phyloP scores from a whole-genome alignment of 2,113 vertebrate genomes.

The Proteles cristata region DNA sequence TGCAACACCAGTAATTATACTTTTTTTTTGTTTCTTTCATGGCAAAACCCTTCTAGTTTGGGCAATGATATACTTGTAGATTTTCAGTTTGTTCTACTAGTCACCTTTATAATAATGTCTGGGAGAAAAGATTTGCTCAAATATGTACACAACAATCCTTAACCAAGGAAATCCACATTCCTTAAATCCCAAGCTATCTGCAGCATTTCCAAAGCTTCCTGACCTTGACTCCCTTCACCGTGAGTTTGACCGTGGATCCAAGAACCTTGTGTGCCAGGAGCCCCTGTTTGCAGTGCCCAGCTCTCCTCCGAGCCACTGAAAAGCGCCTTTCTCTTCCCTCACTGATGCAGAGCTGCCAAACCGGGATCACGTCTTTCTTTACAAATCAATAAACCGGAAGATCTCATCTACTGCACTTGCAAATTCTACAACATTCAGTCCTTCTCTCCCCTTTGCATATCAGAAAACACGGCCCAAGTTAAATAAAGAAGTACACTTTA shows the following conservation, averaged over 20 bases:
- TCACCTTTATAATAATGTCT: slow-evolving; percentile 47
- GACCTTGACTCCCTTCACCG: slow-evolving; percentile 76
- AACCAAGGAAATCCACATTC: slow-evolving; percentile 56
- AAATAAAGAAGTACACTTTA: slow-evolving; percentile 58
- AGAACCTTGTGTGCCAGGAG: slow-evolving; percentile 73
- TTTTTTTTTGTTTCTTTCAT: neutral
- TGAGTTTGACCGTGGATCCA: slow-evolving; percentile 72
- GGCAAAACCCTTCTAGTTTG: slow-evolving; percentile 57
- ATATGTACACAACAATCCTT: slow-evolving; percentile 51
- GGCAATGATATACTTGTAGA: neutral
- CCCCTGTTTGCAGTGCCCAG: slow-evolving; percentile 72
- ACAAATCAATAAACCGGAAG: slow-evolving; percentile 81
- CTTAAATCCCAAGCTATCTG: slow-evolving; percentile 48
- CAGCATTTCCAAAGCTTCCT: slow-evolving; percentile 75
- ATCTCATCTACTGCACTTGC: slow-evolving; percentile 66
- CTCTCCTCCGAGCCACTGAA: slow-evolving; percentile 74
- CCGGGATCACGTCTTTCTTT: slow-evolving; percentile 62
- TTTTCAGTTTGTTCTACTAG: slow-evolving; percentile 60
- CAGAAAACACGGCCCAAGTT: slow-evolving; percentile 65
- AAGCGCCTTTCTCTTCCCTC: slow-evolving; percentile 80
- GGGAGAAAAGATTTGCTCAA: slow-evolving; percentile 68
- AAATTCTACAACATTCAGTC: slow-evolving; percentile 32
- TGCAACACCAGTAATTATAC: neutral
- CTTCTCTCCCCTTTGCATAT: slow-evolving; percentile 11
- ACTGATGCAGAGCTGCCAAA: slow-evolving; percentile 71